Evolutionary conservation across 2,888 invertebrate species (phyloP).

Genomic region (Adelognathus sp.): DNA sequence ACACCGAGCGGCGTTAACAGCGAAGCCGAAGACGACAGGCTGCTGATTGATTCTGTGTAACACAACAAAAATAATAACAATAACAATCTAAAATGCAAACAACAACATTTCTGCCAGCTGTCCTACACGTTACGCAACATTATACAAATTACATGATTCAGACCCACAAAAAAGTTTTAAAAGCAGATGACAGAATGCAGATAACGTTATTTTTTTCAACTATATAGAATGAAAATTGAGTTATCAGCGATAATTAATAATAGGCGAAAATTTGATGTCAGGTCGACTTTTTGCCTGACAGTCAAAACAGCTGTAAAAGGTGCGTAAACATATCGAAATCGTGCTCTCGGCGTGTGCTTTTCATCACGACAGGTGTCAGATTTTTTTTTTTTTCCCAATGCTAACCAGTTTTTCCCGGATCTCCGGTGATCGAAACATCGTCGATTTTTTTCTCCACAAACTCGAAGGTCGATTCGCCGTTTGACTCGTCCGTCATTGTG

Average conservation of each 20-base stretch:
- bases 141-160: not conserved
- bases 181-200: not conserved
- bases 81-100: not conserved
- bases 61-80: not conserved
- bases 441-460: constrained; percentile 77
- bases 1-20: constrained; percentile 80
- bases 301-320: no score
- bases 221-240: not conserved
- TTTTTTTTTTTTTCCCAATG: not conserved
- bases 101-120: not conserved
- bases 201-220: not conserved
- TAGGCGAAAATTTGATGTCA: not conserved
- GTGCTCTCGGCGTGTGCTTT: no score
- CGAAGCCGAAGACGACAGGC: constrained; percentile 79
- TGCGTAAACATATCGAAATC: no score
- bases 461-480: constrained; percentile 78
- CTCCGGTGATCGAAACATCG: constrained; percentile 70
- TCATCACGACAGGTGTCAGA: no score
- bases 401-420: constrained; percentile 74
- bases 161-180: not conserved
- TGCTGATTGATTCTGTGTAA: constrained; percentile 78
- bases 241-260: not conserved
- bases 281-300: not conserved
- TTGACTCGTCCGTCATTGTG: constrained; percentile 78
- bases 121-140: not conserved